Conservation (phyloP, 2,888 invertebrate species). For the Pyrochroa serraticornis region DNA sequence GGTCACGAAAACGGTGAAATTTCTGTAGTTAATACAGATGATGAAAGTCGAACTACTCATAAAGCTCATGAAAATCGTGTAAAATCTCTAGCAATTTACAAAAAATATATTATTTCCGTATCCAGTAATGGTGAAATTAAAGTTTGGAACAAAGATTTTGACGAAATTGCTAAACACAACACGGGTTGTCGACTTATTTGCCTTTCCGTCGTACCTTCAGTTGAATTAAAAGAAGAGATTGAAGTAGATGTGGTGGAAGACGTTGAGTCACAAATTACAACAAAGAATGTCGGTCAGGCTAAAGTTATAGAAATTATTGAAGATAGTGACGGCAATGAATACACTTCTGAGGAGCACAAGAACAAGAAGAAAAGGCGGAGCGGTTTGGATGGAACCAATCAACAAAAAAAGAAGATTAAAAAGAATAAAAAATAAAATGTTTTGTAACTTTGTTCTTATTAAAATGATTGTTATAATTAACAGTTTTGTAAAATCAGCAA, state of each 20-base stretch:
- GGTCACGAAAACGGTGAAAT: slow-evolving; percentile 80
- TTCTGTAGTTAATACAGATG: slow-evolving; percentile 63
- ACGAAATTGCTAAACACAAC: slow-evolving; percentile 65
- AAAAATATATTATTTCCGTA: slow-evolving; percentile 69
- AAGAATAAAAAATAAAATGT: slow-evolving; percentile 41
- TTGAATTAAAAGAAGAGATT: slow-evolving; percentile 40
- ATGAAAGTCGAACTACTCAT: slow-evolving; percentile 59
- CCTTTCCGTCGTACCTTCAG: slow-evolving; percentile 64
- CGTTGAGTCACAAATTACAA: slow-evolving; percentile 2
- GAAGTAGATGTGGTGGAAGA: slow-evolving; percentile 13
- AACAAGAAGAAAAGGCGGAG: slow-evolving; percentile 13
- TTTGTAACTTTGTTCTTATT: too few relatives aligned
- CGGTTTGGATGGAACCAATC: slow-evolving; percentile 13
- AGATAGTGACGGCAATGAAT: slow-evolving; percentile 44
- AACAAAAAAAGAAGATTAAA: slow-evolving; percentile 40
- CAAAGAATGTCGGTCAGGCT: slow-evolving; percentile 18
- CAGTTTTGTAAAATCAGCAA: too few relatives aligned
- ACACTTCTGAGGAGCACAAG: not conserved
- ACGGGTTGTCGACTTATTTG: slow-evolving; percentile 78
- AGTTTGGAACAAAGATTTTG: slow-evolving; percentile 66
- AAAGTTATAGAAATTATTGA: slow-evolving; percentile 39
- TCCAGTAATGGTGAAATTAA: slow-evolving; percentile 83
- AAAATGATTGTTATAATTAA: slow-evolving; percentile 1
- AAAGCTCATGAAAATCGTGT: slow-evolving; percentile 71
- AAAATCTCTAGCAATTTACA: slow-evolving; percentile 67